A percentile compares a stretch with the other conserved stretches of the same genome.
Conservation (phyloP, 1,140 invertebrate genomes). For the Drosophila busckii region DNA sequence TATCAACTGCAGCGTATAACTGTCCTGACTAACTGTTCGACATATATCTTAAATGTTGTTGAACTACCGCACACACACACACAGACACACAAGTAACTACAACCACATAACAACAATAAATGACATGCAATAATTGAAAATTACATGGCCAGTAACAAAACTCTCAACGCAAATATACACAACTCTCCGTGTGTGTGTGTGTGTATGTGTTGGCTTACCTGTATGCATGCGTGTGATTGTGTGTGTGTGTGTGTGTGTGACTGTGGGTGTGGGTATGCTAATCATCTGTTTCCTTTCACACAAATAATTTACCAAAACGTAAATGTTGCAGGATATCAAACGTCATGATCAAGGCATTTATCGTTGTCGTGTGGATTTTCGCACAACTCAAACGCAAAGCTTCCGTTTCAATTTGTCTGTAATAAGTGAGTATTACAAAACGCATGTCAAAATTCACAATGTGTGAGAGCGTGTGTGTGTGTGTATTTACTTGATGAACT, state of each 20-base stretch:
- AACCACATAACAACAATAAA: too few relatives aligned
- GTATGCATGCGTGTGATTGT: background rate
- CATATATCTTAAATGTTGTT: conserved; percentile 7
- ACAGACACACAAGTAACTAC: conserved; percentile 15
- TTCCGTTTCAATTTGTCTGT: conserved; percentile 93
- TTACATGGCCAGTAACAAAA: conserved; percentile 33
- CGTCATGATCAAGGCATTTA: conserved; percentile 92
- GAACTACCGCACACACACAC: conserved; percentile 20
- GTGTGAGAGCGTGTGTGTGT: too few relatives aligned
- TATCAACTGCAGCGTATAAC: background rate
- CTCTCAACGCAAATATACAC: too few relatives aligned
- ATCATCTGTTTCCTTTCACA: conserved; percentile 55
- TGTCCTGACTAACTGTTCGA: background rate
- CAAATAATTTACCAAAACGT: conserved; percentile 36
- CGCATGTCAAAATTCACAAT: conserved; percentile 1
- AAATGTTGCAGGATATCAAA: conserved; percentile 84
- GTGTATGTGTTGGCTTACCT: conserved; percentile 8
- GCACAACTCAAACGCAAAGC: conserved; percentile 91
- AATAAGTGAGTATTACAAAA: conserved; percentile 85
- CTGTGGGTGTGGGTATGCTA: conserved; percentile 38
- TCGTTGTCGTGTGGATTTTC: conserved; percentile 92
- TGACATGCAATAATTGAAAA: conserved; percentile 72
- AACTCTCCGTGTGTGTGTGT: background rate
- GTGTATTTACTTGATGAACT: too few relatives aligned
- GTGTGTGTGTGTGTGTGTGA: conserved; percentile 1